These are phyloP conservation scores for Papilio helenus DNA, from an alignment of 1,140 invertebrate species.

Conservation along the genomic window DNA sequence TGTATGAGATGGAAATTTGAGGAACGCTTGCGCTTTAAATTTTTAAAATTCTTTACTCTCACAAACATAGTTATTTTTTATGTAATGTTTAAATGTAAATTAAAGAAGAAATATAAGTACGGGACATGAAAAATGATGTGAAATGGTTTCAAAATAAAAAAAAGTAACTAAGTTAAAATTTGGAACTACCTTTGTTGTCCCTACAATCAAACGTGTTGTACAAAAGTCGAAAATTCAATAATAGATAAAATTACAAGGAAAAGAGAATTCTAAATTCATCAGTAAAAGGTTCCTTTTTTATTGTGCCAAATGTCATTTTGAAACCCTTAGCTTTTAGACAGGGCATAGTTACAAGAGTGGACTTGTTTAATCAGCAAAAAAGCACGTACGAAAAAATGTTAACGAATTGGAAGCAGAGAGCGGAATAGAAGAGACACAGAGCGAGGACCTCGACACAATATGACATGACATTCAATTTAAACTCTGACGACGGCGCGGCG, in stretches of 20 bases:
- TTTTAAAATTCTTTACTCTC: not conserved
- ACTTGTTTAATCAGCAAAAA: slow-evolving; percentile 39
- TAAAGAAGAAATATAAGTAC: not conserved
- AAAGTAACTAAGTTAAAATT: too few relatives aligned
- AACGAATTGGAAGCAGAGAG: slow-evolving; percentile 29
- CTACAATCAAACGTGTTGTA: not conserved
- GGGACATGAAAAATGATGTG: too few relatives aligned
- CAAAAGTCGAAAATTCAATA: not conserved
- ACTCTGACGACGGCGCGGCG: slow-evolving; percentile 61
- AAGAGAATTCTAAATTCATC: not conserved
- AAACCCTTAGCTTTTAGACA: slow-evolving; percentile 2
- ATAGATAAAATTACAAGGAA: not conserved
- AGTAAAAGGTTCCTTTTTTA: not conserved
- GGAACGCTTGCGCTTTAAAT: not conserved
- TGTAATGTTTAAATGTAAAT: not conserved
- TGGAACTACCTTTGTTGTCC: too few relatives aligned
- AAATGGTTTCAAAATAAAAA: too few relatives aligned
- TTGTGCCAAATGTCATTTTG: not conserved
- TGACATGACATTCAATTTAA: slow-evolving; percentile 79
- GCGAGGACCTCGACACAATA: slow-evolving; percentile 7
- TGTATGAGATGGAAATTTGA: not conserved
- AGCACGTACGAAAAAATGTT: slow-evolving; percentile 35
- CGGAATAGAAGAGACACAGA: slow-evolving; percentile 34
- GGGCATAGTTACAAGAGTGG: slow-evolving; percentile 32
- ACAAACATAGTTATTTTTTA: not conserved